These are phyloP conservation scores for Andrena dorsata DNA, from an alignment of 2,888 invertebrate genomes.

Conservation along the genomic window DNA sequence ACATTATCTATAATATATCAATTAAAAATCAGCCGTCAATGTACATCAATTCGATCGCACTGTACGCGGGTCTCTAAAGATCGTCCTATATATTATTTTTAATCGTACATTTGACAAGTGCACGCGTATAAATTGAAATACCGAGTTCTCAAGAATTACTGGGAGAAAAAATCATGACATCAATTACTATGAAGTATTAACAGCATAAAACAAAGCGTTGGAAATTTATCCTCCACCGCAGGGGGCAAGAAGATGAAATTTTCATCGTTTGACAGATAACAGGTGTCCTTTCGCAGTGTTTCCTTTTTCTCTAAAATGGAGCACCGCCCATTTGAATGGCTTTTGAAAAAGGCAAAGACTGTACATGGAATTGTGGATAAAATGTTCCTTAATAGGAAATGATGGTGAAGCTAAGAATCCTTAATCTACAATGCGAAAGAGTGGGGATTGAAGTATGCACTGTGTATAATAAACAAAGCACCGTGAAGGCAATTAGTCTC, in stretches of 20 bases:
- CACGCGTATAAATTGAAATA: constrained; percentile 4
- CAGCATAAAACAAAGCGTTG: background rate
- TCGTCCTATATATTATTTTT: background rate
- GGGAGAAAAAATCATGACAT: background rate
- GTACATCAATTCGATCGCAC: background rate
- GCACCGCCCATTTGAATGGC: constrained; percentile 45
- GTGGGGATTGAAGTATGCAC: constrained; percentile 18
- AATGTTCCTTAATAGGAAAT: background rate
- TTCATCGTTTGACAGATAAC: constrained; percentile 34
- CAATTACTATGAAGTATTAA: background rate
- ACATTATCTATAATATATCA: constrained; percentile 78
- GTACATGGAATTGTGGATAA: background rate
- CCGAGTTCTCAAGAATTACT: constrained; percentile 12
- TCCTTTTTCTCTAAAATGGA: constrained; percentile 24
- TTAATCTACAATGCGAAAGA: background rate
- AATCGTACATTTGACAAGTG: background rate
- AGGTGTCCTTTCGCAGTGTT: constrained; percentile 33
- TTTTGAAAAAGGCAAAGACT: background rate
- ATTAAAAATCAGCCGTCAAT: background rate
- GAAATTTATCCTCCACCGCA: background rate
- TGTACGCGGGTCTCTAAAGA: background rate
- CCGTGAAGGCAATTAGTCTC: constrained; percentile 60
- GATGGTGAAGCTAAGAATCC: background rate
- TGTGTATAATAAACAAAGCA: constrained; percentile 73
- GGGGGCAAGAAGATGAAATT: background rate